A percentile compares a stretch with the other conserved stretches of the same genome.
These are phyloP conservation scores for Hassar affinis DNA, from an alignment of 2,113 vertebrate genomes.

Conservation along the genomic window DNA sequence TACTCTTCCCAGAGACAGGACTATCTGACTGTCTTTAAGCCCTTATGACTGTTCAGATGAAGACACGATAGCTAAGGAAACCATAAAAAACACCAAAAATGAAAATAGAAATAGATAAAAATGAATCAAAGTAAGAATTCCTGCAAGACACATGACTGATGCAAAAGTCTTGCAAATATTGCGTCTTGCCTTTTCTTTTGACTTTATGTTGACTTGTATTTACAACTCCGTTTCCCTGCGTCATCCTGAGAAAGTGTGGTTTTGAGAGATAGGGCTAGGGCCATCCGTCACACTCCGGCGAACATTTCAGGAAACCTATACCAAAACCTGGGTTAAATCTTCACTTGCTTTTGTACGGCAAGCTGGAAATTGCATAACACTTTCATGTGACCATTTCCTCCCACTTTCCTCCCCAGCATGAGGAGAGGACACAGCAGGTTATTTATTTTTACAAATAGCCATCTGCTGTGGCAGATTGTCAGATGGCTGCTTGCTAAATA, in stretches of 20 bases:
- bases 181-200: not conserved
- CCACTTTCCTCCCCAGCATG: slow-evolving; percentile 31
- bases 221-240: slow-evolving; percentile 7
- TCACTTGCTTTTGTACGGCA: slow-evolving; percentile 29
- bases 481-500: slow-evolving; percentile 45
- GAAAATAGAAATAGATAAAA: not conserved
- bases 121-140: not conserved
- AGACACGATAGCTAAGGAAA: not conserved
- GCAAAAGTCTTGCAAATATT: not conserved
- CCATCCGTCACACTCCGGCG: slow-evolving; percentile 29
- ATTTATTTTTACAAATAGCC: slow-evolving; percentile 62
- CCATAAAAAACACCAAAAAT: not conserved
- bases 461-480: slow-evolving; percentile 61
- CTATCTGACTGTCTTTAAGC: not conserved
- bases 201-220: slow-evolving; percentile 10
- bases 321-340: slow-evolving; percentile 18
- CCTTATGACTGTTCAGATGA: not conserved
- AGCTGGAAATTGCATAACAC: slow-evolving; percentile 51
- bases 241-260: slow-evolving; percentile 8
- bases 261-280: slow-evolving; percentile 22
- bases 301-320: slow-evolving; percentile 33
- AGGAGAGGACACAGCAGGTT: slow-evolving; percentile 44
- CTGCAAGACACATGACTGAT: not conserved
- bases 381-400: slow-evolving; percentile 41
- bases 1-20: not conserved